A percentile compares a stretch with the other conserved stretches of the same genome.
phyloP scores from a whole-genome alignment of 2,797 vertebrate species.

The Halcyon smyrnensis region DNA sequence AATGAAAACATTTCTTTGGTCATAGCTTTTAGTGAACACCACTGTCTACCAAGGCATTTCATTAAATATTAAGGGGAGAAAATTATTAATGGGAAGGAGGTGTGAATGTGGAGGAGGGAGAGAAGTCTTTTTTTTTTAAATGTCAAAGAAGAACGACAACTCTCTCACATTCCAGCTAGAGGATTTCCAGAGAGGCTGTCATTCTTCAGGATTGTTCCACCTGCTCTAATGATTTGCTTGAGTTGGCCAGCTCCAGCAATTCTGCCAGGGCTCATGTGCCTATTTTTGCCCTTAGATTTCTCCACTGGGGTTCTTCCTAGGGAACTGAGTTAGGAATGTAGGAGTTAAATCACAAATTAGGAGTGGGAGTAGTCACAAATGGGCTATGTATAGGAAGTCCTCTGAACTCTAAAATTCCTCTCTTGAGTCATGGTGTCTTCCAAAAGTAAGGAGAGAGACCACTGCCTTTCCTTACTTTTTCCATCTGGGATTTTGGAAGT shows the following conservation, averaged over 20 bases:
- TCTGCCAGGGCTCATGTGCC: neutral
- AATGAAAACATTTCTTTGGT: neutral
- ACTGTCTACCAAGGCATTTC: neutral
- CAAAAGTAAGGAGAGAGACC: neutral
- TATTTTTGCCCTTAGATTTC: neutral
- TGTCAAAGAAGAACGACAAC: neutral
- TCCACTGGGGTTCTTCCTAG: neutral
- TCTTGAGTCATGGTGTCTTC: neutral
- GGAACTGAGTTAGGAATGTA: neutral
- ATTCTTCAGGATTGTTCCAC: neutral
- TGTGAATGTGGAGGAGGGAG: accelerated
- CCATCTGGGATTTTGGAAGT: neutral
- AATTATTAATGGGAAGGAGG: neutral
- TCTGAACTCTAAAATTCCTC: neutral
- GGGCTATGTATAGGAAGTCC: neutral
- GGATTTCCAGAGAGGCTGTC: neutral
- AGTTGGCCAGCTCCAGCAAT: neutral
- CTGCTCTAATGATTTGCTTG: neutral
- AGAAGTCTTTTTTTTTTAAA: neutral
- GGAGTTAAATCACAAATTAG: neutral
- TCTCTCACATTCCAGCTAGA: neutral
- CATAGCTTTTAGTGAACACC: neutral
- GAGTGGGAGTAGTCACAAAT: neutral
- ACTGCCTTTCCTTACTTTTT: neutral
- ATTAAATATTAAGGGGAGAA: neutral